Evolutionary conservation across 2,888 invertebrate genomes (phyloP).

Genomic region (Torymus auratus): DNA sequence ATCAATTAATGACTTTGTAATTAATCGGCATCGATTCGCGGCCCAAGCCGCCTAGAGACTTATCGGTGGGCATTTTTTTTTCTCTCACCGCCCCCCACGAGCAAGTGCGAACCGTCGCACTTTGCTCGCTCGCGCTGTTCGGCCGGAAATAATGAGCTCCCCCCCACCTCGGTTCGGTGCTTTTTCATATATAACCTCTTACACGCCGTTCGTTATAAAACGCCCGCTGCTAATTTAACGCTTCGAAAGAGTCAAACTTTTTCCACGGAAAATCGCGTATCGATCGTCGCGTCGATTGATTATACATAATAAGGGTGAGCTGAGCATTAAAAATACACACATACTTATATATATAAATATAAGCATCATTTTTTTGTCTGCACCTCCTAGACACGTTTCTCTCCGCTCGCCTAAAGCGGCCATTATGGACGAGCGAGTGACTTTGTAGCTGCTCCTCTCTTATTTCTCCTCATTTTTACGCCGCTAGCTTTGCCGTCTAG

Average conservation of each 20-base stretch:
- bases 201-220: neutral
- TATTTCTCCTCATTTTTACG: conserved; percentile 28
- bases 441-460: conserved; percentile 6
- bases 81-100: neutral
- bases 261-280: no score
- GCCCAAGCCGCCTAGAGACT: conserved; percentile 27
- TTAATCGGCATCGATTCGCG: conserved; percentile 44
- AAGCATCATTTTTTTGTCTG: neutral
- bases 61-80: conserved; percentile 19
- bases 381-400: neutral
- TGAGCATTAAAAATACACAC: no score
- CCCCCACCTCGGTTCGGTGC: neutral
- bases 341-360: no score
- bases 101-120: no score
- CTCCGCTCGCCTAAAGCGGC: neutral
- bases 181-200: neutral
- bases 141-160: conserved; percentile 30
- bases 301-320: no score
- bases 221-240: conserved; percentile 1
- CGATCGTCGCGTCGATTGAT: no score
- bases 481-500: neutral
- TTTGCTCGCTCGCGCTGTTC: conserved; percentile 19
- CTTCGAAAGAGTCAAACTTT: no score
- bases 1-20: conserved; percentile 50
- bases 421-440: conserved; percentile 1